Evolutionary conservation across 1,140 invertebrate genomes (phyloP).

Genomic region (Semibalanus balanoides): DNA sequence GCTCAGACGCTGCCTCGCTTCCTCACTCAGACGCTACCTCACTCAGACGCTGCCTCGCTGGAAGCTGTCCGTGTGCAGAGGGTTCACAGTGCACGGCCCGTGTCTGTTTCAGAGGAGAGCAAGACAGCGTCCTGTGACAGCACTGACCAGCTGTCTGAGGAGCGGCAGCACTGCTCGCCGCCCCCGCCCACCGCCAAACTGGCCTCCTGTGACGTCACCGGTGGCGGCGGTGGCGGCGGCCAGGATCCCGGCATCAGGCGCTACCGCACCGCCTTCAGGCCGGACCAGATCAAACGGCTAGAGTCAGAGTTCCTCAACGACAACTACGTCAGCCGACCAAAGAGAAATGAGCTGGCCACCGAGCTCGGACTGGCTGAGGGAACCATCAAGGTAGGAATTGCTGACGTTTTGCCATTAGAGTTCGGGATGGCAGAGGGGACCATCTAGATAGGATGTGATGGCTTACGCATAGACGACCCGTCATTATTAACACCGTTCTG

Average conservation of each 20-base stretch:
- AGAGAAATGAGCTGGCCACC: conserved; percentile 86
- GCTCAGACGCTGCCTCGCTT: too few relatives aligned
- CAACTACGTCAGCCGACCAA: conserved; percentile 91
- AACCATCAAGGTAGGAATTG: conserved; percentile 78
- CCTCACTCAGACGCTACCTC: too few relatives aligned
- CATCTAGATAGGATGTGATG: too few relatives aligned
- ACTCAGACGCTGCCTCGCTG: too few relatives aligned
- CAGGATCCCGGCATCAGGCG: conserved; percentile 27
- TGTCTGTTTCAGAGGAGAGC: too few relatives aligned
- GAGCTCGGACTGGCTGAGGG: conserved; percentile 90
- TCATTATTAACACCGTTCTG: too few relatives aligned
- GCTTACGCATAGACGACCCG: too few relatives aligned
- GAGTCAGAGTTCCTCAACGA: conserved; percentile 96
- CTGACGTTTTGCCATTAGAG: too few relatives aligned
- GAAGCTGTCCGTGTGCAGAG: too few relatives aligned
- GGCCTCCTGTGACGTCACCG: neutral
- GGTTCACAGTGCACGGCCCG: too few relatives aligned
- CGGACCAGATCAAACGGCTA: conserved; percentile 82
- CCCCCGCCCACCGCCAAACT: neutral
- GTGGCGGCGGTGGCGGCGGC: too few relatives aligned
- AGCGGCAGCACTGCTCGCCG: neutral
- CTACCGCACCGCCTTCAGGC: conserved; percentile 93
- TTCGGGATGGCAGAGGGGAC: too few relatives aligned
- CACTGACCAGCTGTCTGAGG: neutral
- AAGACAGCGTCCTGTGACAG: neutral